These are phyloP conservation scores for Nesidiocoris tenuis DNA, from an alignment of 2,888 invertebrate species.

Conservation along the genomic window DNA sequence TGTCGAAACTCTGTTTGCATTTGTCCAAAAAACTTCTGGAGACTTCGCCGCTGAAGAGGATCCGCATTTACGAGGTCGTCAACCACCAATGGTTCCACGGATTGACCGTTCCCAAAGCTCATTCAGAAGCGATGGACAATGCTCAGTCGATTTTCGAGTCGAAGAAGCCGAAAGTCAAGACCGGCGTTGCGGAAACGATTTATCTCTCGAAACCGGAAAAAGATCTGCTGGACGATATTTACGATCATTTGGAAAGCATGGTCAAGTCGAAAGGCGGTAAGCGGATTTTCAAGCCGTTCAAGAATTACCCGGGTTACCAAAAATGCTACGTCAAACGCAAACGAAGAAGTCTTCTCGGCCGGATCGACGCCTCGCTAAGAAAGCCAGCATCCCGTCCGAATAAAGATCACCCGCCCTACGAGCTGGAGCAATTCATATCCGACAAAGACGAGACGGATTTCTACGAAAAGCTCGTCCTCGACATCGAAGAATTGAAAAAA, in stretches of 20 bases:
- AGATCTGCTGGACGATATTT: slow-evolving; percentile 4
- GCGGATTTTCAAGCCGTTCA: slow-evolving; percentile 1
- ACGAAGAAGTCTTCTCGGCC: not conserved
- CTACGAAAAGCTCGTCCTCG: not conserved
- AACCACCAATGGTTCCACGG: slow-evolving; percentile 17
- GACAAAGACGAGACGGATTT: slow-evolving; percentile 6
- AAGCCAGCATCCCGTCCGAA: not conserved
- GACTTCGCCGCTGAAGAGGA: slow-evolving; percentile 5
- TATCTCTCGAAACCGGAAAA: not conserved
- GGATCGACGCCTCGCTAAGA: not conserved
- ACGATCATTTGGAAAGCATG: not conserved
- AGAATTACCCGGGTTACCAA: not conserved
- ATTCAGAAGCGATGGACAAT: slow-evolving; percentile 9
- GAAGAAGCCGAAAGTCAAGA: not conserved
- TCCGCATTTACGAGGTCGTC: slow-evolving; percentile 7
- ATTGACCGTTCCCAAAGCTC: slow-evolving; percentile 5
- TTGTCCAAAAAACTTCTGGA: slow-evolving; percentile 5
- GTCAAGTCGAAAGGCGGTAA: not conserved
- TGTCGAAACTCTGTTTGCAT: slow-evolving; percentile 3
- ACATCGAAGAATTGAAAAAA: slow-evolving; percentile 11
- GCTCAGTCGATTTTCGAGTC: slow-evolving; percentile 13
- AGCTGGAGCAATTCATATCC: slow-evolving; percentile 7
- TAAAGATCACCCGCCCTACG: not conserved
- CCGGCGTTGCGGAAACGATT: not conserved
- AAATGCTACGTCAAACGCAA: slow-evolving; percentile 4